Evolutionary conservation across 1,140 invertebrate species (phyloP).

Genomic region (Lycorma delicatula): DNA sequence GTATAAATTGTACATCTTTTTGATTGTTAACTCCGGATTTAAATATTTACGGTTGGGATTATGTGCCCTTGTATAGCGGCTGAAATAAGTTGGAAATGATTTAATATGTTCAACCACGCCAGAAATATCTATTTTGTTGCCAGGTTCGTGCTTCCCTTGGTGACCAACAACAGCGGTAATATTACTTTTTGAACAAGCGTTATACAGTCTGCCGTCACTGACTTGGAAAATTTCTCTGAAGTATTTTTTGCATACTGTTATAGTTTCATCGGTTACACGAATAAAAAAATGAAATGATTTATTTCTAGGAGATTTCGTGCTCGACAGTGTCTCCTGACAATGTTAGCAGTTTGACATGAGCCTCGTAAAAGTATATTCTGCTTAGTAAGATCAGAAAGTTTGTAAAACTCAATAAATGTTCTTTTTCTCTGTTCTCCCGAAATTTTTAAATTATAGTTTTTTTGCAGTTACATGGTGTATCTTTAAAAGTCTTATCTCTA

Average conservation of each 20-base stretch:
- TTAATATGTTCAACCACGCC: neutral
- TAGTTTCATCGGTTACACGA: neutral
- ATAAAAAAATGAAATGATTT: neutral
- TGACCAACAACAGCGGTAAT: neutral
- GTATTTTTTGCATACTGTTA: neutral
- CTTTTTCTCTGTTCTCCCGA: neutral
- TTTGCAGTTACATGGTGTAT: neutral
- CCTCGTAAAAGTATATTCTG: neutral
- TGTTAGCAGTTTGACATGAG: neutral
- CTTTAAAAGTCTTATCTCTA: neutral
- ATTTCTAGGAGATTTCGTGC: neutral
- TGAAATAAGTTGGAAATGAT: neutral
- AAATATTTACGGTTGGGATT: neutral
- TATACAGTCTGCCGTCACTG: neutral
- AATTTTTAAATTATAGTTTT: neutral
- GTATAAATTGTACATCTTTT: neutral
- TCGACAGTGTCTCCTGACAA: neutral
- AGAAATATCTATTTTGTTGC: neutral
- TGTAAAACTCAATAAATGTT: neutral
- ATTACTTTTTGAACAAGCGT: neutral
- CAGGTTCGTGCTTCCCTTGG: neutral
- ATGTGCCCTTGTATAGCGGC: neutral
- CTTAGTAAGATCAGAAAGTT: neutral
- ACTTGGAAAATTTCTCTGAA: neutral
- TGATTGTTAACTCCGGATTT: neutral